Conservation (phyloP, 1,140 invertebrate species). For the Drosophila biarmipes region DNA sequence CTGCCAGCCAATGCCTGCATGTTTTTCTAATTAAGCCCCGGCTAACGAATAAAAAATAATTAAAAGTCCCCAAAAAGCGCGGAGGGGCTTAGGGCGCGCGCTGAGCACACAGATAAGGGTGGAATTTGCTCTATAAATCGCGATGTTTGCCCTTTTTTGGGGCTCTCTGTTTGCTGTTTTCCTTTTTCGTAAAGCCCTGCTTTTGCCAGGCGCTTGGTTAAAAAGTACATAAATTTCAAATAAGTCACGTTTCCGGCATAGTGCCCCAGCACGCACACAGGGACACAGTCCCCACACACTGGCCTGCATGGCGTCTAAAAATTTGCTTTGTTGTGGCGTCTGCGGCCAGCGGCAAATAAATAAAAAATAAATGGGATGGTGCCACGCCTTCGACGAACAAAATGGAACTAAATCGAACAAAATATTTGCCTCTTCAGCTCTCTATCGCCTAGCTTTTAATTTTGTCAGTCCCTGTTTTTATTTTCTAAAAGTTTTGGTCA, state of each 20-base stretch:
- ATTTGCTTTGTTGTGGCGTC: constrained; percentile 75
- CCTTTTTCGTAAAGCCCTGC: constrained; percentile 44
- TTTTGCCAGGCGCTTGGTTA: constrained; percentile 45
- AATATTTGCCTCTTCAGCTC: constrained; percentile 35
- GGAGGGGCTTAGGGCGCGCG: neutral
- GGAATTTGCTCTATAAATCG: constrained; percentile 54
- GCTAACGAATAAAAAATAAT: constrained; percentile 26
- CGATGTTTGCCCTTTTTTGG: constrained; percentile 24
- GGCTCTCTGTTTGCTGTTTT: constrained; percentile 13
- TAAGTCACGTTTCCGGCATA: constrained; percentile 79
- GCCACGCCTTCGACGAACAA: constrained; percentile 17
- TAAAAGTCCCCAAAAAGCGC: constrained; percentile 38
- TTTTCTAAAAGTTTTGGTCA: constrained; percentile 54
- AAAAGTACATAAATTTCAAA: constrained; percentile 82
- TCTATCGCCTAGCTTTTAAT: constrained; percentile 6
- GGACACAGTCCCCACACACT: constrained; percentile 21
- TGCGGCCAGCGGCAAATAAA: constrained; percentile 56
- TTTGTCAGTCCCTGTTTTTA: neutral
- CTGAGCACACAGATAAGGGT: constrained; percentile 31
- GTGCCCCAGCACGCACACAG: constrained; percentile 26
- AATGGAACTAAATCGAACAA: constrained; percentile 35
- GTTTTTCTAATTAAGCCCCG: constrained; percentile 75
- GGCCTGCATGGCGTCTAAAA: constrained; percentile 41
- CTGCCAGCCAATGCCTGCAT: constrained; percentile 6
- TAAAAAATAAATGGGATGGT: constrained; percentile 14